These are phyloP conservation scores for Leptarthrus brevirostris DNA, from an alignment of 2,888 invertebrate genomes.

Conservation along the genomic window DNA sequence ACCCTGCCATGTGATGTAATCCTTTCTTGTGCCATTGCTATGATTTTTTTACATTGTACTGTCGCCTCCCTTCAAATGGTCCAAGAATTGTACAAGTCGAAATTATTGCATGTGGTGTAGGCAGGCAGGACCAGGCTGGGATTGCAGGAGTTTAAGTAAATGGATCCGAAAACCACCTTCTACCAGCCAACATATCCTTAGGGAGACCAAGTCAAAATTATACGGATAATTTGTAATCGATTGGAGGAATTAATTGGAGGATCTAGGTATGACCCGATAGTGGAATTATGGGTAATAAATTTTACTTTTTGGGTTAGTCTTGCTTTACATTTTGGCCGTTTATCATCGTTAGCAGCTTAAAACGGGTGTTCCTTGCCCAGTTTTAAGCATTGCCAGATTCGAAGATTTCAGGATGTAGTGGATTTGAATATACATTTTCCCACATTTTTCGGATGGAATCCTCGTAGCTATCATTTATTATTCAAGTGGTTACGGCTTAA, in stretches of 20 bases:
- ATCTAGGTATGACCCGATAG: conserved; percentile 41
- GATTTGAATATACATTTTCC: background rate
- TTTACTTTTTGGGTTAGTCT: conserved; percentile 19
- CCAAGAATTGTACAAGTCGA: background rate
- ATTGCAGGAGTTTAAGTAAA: no score
- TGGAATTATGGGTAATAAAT: conserved; percentile 44
- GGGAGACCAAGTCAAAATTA: conserved; percentile 1
- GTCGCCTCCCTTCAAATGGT: background rate
- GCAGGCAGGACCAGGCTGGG: no score
- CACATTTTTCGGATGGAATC: no score
- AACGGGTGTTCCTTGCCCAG: background rate
- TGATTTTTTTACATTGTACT: background rate
- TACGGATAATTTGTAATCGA: conserved; percentile 39
- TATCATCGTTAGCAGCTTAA: conserved; percentile 36
- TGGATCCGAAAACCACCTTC: background rate
- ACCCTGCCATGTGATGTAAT: conserved; percentile 9
- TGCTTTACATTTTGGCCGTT: conserved; percentile 25
- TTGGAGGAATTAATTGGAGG: conserved; percentile 40
- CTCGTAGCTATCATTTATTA: no score
- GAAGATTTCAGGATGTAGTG: background rate
- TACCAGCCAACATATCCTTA: background rate
- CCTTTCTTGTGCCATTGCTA: background rate
- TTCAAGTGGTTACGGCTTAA: no score
- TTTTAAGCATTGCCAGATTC: background rate
- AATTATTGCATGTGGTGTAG: background rate